These are phyloP conservation scores for Alfaro cultratus DNA, from an alignment of 2,797 vertebrate species.

Conservation along the genomic window DNA sequence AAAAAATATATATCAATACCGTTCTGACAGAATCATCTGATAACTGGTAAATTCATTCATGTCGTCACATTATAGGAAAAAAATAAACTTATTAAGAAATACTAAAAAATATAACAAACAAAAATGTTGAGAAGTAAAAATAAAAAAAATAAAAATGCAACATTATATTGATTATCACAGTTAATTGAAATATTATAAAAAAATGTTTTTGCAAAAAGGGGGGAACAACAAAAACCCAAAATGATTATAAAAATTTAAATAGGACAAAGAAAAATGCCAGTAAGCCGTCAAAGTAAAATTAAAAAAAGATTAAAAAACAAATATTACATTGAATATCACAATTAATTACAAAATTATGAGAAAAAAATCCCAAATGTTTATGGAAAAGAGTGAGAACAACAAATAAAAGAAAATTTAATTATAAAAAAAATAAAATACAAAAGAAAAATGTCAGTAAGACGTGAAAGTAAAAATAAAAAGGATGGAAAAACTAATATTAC, in stretches of 20 bases:
- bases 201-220: too few relatives aligned
- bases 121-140: neutral
- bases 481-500: neutral
- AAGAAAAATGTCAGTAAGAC: neutral
- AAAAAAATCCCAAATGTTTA: too few relatives aligned
- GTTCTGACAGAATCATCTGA: too few relatives aligned
- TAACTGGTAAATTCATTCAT: neutral
- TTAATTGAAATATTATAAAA: neutral
- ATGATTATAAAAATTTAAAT: too few relatives aligned
- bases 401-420: neutral
- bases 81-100: neutral
- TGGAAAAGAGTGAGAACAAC: neutral
- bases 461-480: neutral
- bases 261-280: too few relatives aligned
- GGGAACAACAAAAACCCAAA: too few relatives aligned
- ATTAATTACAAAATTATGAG: neutral
- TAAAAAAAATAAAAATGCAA: neutral
- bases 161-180: neutral
- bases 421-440: too few relatives aligned
- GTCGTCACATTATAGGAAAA: neutral
- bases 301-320: neutral
- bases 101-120: neutral
- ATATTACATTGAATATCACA: neutral
- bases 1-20: too few relatives aligned
- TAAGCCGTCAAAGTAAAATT: neutral